Conservation (phyloP, 2,888 invertebrate species). For the Cartodere bifasciata region DNA sequence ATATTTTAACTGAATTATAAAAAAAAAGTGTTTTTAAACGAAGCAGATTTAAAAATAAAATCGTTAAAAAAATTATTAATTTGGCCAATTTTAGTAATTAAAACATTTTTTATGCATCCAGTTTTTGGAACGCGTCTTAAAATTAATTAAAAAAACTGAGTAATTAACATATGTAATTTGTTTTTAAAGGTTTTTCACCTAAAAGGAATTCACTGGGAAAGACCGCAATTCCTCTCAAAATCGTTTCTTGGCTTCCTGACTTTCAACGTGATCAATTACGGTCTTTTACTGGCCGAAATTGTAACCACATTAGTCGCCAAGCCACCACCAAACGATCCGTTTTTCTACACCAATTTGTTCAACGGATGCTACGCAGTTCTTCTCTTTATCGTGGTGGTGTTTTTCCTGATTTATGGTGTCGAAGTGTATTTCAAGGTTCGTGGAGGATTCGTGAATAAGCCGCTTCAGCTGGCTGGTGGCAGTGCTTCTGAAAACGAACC, state of each 20-base stretch:
- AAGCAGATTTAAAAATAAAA: no score
- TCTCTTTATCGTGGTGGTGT: conserved; percentile 77
- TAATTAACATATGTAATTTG: no score
- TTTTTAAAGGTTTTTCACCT: conserved; percentile 73
- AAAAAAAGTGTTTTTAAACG: no score
- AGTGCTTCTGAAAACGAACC: conserved; percentile 24
- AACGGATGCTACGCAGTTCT: conserved; percentile 88
- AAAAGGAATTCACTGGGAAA: conserved; percentile 75
- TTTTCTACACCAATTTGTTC: conserved; percentile 75
- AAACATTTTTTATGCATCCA: no score
- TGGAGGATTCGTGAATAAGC: conserved; percentile 63
- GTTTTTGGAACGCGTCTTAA: no score
- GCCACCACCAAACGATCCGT: conserved; percentile 41
- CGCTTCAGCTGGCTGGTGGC: conserved; percentile 25
- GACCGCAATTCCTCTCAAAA: conserved; percentile 81
- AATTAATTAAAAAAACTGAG: no score
- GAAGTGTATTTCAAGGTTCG: conserved; percentile 88
- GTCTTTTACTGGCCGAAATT: conserved; percentile 66
- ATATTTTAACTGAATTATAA: no score
- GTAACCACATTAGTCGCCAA: conserved; percentile 41
- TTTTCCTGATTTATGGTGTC: conserved; percentile 88
- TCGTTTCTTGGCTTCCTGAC: conserved; percentile 81
- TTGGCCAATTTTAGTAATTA: no score
- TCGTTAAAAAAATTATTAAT: no score
- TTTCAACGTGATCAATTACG: conserved; percentile 81